These are phyloP conservation scores for Oreochromis tanganicae DNA, from an alignment of 2,113 vertebrate genomes.

Conservation along the genomic window DNA sequence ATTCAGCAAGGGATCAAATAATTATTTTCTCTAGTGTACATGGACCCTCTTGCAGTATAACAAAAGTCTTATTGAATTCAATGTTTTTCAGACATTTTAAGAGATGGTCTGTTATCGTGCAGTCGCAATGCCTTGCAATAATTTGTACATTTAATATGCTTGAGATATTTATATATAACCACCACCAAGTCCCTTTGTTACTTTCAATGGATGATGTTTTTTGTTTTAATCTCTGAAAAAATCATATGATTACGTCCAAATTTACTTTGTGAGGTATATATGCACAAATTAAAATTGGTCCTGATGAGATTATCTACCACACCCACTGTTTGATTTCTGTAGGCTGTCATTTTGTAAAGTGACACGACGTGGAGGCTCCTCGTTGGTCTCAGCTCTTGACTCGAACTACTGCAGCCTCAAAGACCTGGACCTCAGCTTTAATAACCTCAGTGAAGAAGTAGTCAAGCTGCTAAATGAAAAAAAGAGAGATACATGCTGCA, in stretches of 20 bases:
- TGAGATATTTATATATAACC: background rate
- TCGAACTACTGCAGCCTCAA: background rate
- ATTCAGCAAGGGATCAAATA: background rate
- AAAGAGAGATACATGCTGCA: background rate
- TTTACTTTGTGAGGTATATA: background rate
- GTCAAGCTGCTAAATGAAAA: background rate
- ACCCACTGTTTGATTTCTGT: background rate
- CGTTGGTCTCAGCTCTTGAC: background rate
- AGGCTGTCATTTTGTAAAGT: constrained; percentile 34
- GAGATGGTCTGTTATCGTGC: background rate
- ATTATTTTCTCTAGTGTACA: background rate
- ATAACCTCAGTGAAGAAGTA: constrained; percentile 17
- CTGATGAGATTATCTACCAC: background rate
- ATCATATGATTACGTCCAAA: background rate
- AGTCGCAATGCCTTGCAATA: background rate
- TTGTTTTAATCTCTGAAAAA: background rate
- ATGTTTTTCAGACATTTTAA: background rate
- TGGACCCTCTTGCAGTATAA: background rate
- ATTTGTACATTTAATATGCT: background rate
- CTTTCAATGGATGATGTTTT: background rate
- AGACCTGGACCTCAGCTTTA: constrained; percentile 31
- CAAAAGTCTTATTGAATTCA: background rate
- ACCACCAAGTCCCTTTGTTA: background rate
- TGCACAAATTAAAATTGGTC: background rate
- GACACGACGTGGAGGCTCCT: constrained; percentile 2